Percentiles rank a stretch among this genome's conserved stretches.
These are phyloP conservation scores for Oscheius sp. DNA, from an alignment of 2,888 invertebrate species.

Conservation along the genomic window DNA sequence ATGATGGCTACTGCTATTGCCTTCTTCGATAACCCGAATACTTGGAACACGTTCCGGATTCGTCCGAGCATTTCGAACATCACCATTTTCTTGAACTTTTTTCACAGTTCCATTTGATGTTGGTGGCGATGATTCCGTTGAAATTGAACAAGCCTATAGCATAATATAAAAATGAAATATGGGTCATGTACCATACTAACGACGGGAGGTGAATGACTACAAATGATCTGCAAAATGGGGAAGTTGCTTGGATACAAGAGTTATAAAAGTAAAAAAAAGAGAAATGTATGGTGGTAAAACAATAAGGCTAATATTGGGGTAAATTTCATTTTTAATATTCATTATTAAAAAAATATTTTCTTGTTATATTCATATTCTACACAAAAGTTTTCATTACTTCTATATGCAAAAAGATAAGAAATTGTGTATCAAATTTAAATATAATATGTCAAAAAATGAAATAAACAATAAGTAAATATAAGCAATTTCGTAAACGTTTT, in stretches of 20 bases:
- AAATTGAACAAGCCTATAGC: conserved; percentile 9
- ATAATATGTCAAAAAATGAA: background rate
- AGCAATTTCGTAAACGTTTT: too few species aligned
- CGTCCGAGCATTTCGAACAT: background rate
- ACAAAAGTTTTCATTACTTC: background rate
- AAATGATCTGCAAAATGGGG: background rate
- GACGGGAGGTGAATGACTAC: background rate
- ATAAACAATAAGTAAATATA: too few species aligned
- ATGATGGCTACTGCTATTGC: too few species aligned
- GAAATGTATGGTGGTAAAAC: background rate
- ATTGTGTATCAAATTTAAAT: background rate
- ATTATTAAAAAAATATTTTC: background rate
- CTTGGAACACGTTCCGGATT: background rate
- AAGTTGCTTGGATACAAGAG: conserved; percentile 1
- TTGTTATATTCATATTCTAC: background rate
- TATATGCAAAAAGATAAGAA: background rate
- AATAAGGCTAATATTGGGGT: background rate
- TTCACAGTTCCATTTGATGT: background rate
- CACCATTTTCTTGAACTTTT: conserved; percentile 2
- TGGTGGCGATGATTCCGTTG: conserved; percentile 1
- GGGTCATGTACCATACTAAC: background rate
- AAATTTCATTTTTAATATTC: too few species aligned
- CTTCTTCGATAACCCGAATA: background rate
- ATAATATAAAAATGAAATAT: background rate
- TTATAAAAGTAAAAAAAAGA: background rate